Percentiles rank a stretch among this genome's conserved stretches.
These are phyloP conservation scores for Lacerta viridis DNA, from an alignment of 2,797 vertebrate genomes.

Conservation along the genomic window DNA sequence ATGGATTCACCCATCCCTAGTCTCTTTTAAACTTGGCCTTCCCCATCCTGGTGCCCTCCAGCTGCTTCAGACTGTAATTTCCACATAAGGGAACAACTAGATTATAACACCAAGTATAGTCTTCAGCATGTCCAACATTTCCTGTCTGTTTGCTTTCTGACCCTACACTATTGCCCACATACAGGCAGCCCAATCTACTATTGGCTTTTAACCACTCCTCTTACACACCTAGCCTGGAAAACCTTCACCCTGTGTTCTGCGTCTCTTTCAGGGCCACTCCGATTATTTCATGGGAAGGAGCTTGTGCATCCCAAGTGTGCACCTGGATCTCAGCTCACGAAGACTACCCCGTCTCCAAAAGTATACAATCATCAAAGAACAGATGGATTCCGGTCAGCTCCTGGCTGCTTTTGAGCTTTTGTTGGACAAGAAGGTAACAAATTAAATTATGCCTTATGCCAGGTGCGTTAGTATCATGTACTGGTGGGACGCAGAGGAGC, in stretches of 20 bases:
- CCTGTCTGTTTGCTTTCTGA: not conserved
- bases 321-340: constrained; percentile 58
- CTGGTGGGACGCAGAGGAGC: too few relatives aligned
- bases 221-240: not conserved
- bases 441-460: not conserved
- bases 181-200: too few relatives aligned
- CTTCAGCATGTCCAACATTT: not conserved
- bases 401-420: constrained; percentile 80
- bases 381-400: constrained; percentile 65
- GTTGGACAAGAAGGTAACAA: constrained; percentile 68
- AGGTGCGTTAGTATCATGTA: not conserved
- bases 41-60: too few relatives aligned
- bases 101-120: not conserved
- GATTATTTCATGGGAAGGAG: constrained; percentile 70
- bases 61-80: too few relatives aligned
- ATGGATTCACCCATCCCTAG: too few relatives aligned
- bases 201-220: not conserved
- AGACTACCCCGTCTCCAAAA: constrained; percentile 64
- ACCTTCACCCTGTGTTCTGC: not conserved
- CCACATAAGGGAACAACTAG: not conserved
- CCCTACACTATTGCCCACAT: too few relatives aligned
- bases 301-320: constrained; percentile 69
- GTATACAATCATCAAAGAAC: constrained; percentile 24
- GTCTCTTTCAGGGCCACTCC: constrained; percentile 59
- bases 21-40: too few relatives aligned